Evolutionary conservation across 2,888 invertebrate genomes (phyloP), one percentile per base, ranked within the genome.

Genomic region (Acleris sparsana): DNA sequence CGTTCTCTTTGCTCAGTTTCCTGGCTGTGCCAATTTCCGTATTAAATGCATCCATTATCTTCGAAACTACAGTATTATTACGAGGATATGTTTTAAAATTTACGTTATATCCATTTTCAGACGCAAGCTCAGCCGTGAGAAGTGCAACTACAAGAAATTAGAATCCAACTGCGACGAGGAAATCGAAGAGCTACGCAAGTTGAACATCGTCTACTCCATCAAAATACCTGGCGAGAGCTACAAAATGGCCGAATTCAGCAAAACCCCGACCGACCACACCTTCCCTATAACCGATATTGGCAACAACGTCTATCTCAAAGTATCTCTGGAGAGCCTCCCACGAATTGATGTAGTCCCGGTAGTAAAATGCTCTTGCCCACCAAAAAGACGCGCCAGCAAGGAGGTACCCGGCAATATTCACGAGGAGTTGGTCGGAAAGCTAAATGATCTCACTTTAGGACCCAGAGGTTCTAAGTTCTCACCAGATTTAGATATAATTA

Each of bases 281-380:
- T 97, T 97, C 85, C 97, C 97, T 3, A 80, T 94, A 63, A 95
- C 96, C 0, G 93, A 94, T 70, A 93, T 95, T 52, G 95, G 95
- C 20, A 93, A 94, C 75, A 94, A 94, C 69, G 88, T 93, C 60
- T 93, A 93, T 67, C 88, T 97, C 70, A 94, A 90, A 71, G 82
- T 96, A 59, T 90, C 94, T 39, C 89, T 95, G 62, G 93, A 95
- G 84, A 95, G 95, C 84, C 88, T 97, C 75, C 97, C 97, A 25
- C 93, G 98, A 51, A 93, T 95, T 74, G 95, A 96, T 69, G 94
- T 94, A 53, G 94, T 97, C 74, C 97, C 97, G 7, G 86, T 89
- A 22, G 88, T 95, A 60, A 84, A 83, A 74, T 93, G 93, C 76
- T 72, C 79, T 66, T 93, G 93, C 73, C 83, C 77, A 33, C 74